Evolutionary conservation across 1,140 invertebrate species (phyloP), one percentile per base, ranked within the genome.

Genomic region (Forficula auricularia): DNA sequence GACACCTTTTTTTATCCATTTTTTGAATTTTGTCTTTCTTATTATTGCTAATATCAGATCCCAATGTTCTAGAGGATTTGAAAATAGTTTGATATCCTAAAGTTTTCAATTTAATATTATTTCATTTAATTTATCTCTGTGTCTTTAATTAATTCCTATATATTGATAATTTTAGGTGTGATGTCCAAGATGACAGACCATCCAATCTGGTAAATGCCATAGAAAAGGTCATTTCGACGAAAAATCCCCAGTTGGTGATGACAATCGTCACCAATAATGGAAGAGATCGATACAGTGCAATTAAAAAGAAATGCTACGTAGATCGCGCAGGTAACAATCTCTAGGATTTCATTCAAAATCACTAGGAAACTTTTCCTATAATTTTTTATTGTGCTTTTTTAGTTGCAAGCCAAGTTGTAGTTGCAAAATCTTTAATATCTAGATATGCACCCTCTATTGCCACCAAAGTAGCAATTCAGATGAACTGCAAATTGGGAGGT

Each of bases 401-500:
- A 1, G 66, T 81, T 1, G 73, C 79, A 0, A 73, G 72, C 0
- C 88, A 94, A 64, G 77, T 89, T 12, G 65, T 89, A 1, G 56
- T 78, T 0, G 51, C 54, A 0, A 70, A 66, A 22, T 37, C 22
- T 41, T 64, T 84, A 22, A 58, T 70, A 0, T 58, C 60, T 3
- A 70, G 65, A 27, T 57, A 56, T 13, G 54, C 66, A 0, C 71
- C 79, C 68, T 79, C 78, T 3, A 77, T 94, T 32, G 81, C 81
- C 1, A 89, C 86, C 0, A 95, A 95, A 72, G 56, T 92, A 3
- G 75, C 71, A 0, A 79, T 85, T 39, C 81, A 85, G 55, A 75
- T 95, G 42, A 88, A 85, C 54, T 85, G 82, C 46, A 95, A 95
- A 65, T 60, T 91, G 1, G 88, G 87, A 18, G 88, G 87, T 1